Base-by-base conservation (phyloP, 1,140 invertebrate genomes). In the Physella acuta region DNA sequence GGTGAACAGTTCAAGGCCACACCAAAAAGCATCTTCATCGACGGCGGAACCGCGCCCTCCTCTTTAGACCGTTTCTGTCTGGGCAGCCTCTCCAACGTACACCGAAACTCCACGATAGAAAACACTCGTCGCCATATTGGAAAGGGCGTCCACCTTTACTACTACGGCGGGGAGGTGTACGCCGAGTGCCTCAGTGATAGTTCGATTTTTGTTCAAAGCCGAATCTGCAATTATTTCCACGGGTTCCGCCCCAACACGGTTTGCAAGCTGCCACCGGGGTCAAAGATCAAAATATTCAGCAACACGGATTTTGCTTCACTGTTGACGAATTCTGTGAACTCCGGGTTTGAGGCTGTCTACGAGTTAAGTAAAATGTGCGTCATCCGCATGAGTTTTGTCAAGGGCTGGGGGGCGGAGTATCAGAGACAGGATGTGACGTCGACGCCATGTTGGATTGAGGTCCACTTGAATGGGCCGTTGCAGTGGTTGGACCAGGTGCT, bases 351-450 rank as follows among this genome's bases (percentile, higher is more conserved):
- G 85, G 94, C 94, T 37, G 95, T 98, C 5, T 98, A 96, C 79
- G 95, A 98, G 87, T 87, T 98, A 52, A 97, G 94, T 0, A 97
- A 97, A 88, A 98, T 98, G 95, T 98, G 96, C 81, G 97, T 95
- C 26, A 98, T 98, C 77, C 89, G 95, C 30, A 84, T 87, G 81
- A 86, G 85, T 60, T 87, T 87, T 75, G 87, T 87, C 33, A 87
- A 87, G 70, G 85, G 86, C 14, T 87, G 86, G 86, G 86, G 86
- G 33, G 81, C 85, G 0, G 87, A 87, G 62, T 87, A 87, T 72
- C 85, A 86, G 56, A 79, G 87, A 16, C 86, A 87, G 73, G 86
- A 86, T 65, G 86, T 88, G 2, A 88, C 86, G 0, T 85, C 82
- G 59, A 88, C 87, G 0, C 87, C 87, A 11, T 88, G 87, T 72